Base-by-base conservation (phyloP, 2,113 vertebrate species). In the Lepisosteus osseus region DNA sequence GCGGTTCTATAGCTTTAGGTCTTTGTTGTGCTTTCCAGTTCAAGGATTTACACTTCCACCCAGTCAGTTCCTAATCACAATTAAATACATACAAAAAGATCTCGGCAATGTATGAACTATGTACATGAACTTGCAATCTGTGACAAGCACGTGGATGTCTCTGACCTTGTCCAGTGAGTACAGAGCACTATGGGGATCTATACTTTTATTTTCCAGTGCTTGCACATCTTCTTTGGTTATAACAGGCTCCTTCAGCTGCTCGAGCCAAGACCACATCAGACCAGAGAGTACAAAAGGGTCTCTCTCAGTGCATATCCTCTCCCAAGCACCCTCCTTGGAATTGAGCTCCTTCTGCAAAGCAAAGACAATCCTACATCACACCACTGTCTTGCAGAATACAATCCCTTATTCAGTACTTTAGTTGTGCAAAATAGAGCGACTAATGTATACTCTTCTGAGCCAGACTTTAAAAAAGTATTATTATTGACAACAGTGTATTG, bases 221-320 rank as follows among this genome's bases (percentile, higher is more conserved):
- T 92, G 87, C 54, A 96, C 40, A 14, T 97, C 94, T 15, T 91
- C 85, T 61, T 80, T 88, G 82, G 90, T 94, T 85, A 99, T 84
- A 73, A 95, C 54, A 0, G 97, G 96, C 63, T 97, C 97, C 78
- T 94, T 98, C 54, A 99, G 92, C 82, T 98, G 96, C 78, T 96
- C 96, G 77, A 99, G 87, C 97, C 97, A 99, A 0, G 96, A 97
- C 96, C 97, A 99, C 97, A 99, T 96, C 72, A 99, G 90, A 70
- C 86, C 75, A 55, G 93, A 93, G 11, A 99, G 92, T 70, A 95
- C 90, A 77, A 94, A 90, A 72, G 97, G 96, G 81, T 98, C 93
- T 78, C 87, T 90, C 80, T 99, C 97, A 0, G 81, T 73, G 71
- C 93, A 92, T 81, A 99, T 87, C 79, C 90, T 92, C 80, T 99